Evolutionary conservation across 2,113 vertebrate genomes (phyloP), one percentile per base, ranked within the genome.

Genomic region (Amphiprion ocellaris): DNA sequence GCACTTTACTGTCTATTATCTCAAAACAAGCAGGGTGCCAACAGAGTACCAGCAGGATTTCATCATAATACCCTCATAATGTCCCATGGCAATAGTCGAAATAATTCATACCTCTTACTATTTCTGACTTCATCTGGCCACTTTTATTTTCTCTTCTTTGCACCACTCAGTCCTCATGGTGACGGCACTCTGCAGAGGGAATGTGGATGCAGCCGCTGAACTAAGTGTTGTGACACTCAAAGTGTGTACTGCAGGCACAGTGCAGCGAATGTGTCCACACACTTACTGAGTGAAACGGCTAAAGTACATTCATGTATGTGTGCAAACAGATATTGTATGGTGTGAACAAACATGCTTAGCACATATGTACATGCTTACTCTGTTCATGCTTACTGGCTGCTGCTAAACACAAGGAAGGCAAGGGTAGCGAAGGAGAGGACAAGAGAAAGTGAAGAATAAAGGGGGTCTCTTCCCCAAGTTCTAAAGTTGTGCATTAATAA

Each of bases 401-500:
- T 4, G 56, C 59, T 69, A 47, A 30, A 37, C 63, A 55, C 17
- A 49, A 44, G 15, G 19, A 39, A 71, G 52, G 30, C 47, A 19
- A 44, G 59, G 37, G 12, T 46, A 26, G 47, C 50, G 50, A 81
- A 73, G 52, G 65, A 60, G 53, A 79, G 56, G 70, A n/a, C 64
- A 75, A 33, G 46, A 63, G 47, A 68, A 76, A 63, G 59, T 71
- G 64, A 81, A 41, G 64, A 82, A 89, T 50, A 67, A 58, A 61
- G 54, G 73, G 75, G 73, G 58, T 73, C 77, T 86, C 77, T 84
- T 74, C 56, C 24, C 73, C 44, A 82, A 79, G 41, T 90, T 91
- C 26, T 62, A 21, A 87, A 85, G 75, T 83, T 88, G 69, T 83
- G 69, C 82, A 78, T 88, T 86, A 87, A 92, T 90, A 91, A 90